Evolutionary conservation across 2,797 vertebrate genomes (phyloP), one percentile per base, ranked within the genome.

Genomic region (Cryptoprocta ferox): DNA sequence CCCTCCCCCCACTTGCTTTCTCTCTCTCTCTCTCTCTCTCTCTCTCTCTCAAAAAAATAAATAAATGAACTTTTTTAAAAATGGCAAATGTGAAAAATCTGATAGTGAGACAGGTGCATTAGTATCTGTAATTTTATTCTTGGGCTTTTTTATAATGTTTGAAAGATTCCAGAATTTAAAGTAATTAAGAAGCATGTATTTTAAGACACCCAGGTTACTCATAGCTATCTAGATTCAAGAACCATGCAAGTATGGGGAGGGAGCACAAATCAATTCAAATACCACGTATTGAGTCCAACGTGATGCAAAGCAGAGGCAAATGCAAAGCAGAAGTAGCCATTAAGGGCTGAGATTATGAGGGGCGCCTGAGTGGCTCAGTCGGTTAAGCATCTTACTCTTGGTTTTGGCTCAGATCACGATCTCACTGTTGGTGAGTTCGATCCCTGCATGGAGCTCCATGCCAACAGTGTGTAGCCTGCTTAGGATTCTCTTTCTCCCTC

Each of bases 151-250:
- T 3, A 73, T 5, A 15, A 86, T 37, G 19, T 76, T 63, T 79
- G 45, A n/a, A 91, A 97, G 61, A 78, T 32, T 42, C 53, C 13
- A 88, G 28, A 93, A 92, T 90, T 89, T 80, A 88, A 93, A 53
- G 37, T 19, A 66, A 95, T 79, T 95, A 37, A 19, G 93, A 93
- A 73, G 39, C 28, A 92, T 1, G 45, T 35, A 50, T 83, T 91
- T 94, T 16, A 50, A 93, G 93, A 45, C 16, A 65, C 10, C 32
- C 35, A 48, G 32, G 6, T 84, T 84, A 92, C 39, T 85, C 79
- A 37, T 0, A 45, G 50, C 73, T 42, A 75, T 19, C 30, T 24
- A 68, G 80, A 53, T 86, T 84, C 53, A 56, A 76, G 21, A 61
- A 28, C 28, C 75, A 88, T n/a, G 73, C n/a, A 53, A 79, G 39